Percentiles rank a stretch among this genome's conserved stretches.
phyloP scores from a whole-genome alignment of 2,888 invertebrate species.

The Drosophila testacea region DNA sequence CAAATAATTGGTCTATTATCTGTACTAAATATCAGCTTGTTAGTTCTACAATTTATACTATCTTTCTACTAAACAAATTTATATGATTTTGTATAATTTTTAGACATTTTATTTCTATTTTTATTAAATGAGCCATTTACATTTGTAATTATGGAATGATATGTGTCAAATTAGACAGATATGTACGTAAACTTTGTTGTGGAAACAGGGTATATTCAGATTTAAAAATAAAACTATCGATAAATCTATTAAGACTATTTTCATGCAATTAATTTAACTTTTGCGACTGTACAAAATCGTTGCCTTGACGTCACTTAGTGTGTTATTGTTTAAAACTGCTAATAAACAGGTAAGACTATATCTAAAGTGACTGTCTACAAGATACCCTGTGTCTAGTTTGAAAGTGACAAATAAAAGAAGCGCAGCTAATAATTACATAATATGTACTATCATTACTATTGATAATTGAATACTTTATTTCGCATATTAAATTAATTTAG shows the following conservation, averaged over 20 bases:
- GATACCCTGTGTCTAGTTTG: conserved; percentile 8
- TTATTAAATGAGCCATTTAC: too few relatives aligned
- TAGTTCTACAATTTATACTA: conserved; percentile 19
- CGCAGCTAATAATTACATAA: too few relatives aligned
- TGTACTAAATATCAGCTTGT: conserved; percentile 26
- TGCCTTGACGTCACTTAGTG: conserved; percentile 37
- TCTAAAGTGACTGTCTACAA: background rate
- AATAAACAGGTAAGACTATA: conserved; percentile 17
- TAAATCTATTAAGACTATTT: conserved; percentile 9
- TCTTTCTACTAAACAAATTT: too few relatives aligned
- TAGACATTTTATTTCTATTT: too few relatives aligned
- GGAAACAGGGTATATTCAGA: background rate
- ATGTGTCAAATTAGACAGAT: too few relatives aligned
- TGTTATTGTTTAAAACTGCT: conserved; percentile 25
- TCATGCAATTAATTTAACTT: conserved; percentile 20
- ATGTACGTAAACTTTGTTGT: too few relatives aligned
- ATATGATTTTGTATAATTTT: too few relatives aligned
- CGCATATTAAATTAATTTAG: too few relatives aligned
- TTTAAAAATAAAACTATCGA: conserved; percentile 16
- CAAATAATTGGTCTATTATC: conserved; percentile 4
- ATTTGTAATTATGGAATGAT: too few relatives aligned
- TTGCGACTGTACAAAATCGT: conserved; percentile 30
- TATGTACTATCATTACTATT: too few relatives aligned
- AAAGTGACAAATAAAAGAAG: too few relatives aligned
- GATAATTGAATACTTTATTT: too few relatives aligned